Conservation (phyloP, 37 sponge, comb jelly and placozoan species). For the Ianthella basta region DNA sequence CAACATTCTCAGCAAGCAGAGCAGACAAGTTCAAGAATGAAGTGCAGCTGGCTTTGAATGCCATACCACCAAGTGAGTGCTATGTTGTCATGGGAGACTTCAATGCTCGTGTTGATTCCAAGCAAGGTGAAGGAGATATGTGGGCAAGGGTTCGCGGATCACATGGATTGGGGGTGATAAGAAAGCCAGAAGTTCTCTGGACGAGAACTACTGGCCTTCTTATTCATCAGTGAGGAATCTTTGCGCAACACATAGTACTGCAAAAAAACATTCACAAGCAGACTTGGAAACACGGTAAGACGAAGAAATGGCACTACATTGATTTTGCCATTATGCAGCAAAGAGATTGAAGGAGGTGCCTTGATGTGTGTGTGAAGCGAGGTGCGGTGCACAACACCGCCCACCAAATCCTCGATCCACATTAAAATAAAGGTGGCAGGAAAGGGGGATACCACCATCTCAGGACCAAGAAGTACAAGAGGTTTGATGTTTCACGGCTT, state of each 20-base stretch:
- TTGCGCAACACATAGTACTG: conserved; percentile 35
- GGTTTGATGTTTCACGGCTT: no score
- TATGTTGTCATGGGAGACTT: conserved; percentile 34
- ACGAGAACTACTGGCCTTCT: conserved; percentile 16
- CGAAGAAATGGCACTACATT: conserved; percentile 28
- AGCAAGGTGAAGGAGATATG: neutral
- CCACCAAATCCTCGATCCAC: neutral
- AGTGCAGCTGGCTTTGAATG: conserved; percentile 11
- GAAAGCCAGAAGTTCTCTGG: conserved; percentile 24
- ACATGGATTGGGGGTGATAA: neutral
- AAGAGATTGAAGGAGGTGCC: conserved; percentile 27
- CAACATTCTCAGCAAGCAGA: conserved; percentile 26
- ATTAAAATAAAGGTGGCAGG: no score
- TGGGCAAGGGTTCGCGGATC: conserved; percentile 15
- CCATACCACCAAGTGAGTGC: neutral
- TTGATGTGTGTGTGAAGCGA: conserved; percentile 21
- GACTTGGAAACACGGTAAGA: no score
- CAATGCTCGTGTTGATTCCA: conserved; percentile 26
- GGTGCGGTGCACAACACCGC: conserved; percentile 21
- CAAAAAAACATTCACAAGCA: conserved; percentile 40
- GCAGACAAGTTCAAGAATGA: conserved; percentile 14
- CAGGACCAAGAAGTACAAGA: no score
- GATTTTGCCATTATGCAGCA: conserved; percentile 23
- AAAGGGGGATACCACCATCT: no score
- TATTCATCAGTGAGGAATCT: neutral